A percentile compares a stretch with the other conserved stretches of the same genome.
phyloP scores from a whole-genome alignment of 2,113 vertebrate genomes.

The Lagopus muta region DNA sequence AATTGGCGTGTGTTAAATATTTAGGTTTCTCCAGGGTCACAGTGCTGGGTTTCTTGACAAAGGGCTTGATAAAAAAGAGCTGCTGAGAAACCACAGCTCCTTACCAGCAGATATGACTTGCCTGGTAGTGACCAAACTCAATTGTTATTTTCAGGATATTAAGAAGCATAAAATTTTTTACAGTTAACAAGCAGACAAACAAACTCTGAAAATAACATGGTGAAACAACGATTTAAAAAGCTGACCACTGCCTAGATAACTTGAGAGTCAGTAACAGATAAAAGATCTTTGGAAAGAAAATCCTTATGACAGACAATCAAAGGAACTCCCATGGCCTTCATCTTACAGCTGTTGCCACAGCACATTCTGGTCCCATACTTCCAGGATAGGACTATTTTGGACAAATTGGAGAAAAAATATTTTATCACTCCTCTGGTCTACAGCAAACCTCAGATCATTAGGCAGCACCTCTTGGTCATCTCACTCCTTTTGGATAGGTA shows the following conservation, averaged over 20 bases:
- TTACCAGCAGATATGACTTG: background rate
- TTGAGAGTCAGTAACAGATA: background rate
- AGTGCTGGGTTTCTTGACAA: background rate
- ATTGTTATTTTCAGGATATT: background rate
- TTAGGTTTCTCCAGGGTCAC: background rate
- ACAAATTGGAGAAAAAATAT: background rate
- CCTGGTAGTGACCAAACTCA: background rate
- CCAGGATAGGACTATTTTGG: background rate
- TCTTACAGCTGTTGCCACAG: background rate
- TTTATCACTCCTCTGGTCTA: background rate
- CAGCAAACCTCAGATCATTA: background rate
- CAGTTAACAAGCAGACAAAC: background rate
- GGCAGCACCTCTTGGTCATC: background rate
- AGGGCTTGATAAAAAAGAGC: background rate
- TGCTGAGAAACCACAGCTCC: background rate
- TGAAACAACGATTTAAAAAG: background rate
- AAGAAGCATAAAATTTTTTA: background rate
- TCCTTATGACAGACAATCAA: background rate
- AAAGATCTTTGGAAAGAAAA: background rate
- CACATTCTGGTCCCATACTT: background rate
- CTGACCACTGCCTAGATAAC: background rate
- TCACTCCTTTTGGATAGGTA: background rate
- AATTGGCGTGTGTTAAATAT: background rate
- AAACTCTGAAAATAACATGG: accelerated
- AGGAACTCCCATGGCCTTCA: background rate